These are phyloP conservation scores for Aurelia coerulea DNA, from an alignment of 30 jellyfish, hydroid and myxozoan species.

Conservation along the genomic window DNA sequence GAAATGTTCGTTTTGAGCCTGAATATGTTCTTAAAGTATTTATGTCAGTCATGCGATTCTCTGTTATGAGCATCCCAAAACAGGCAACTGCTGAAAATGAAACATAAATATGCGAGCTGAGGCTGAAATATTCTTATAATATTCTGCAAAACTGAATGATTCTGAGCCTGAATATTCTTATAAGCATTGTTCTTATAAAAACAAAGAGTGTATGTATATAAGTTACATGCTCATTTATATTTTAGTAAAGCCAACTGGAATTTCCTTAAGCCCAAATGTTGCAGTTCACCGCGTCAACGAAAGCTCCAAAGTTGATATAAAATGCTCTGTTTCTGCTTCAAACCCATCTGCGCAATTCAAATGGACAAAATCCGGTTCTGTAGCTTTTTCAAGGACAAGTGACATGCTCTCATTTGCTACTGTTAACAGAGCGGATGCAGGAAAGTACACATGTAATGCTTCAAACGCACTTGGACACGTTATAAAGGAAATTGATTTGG, in stretches of 20 bases:
- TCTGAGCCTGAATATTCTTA: too few species aligned
- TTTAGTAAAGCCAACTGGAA: slow-evolving; percentile 33
- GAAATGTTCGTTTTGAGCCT: too few species aligned
- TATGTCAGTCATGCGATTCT: too few species aligned
- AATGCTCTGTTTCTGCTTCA: slow-evolving; percentile 23
- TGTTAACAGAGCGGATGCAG: slow-evolving; percentile 2
- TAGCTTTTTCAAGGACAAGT: neutral
- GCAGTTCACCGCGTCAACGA: slow-evolving; percentile 35
- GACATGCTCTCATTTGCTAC: neutral
- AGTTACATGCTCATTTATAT: neutral
- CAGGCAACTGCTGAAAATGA: too few species aligned
- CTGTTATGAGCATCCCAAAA: too few species aligned
- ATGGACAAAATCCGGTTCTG: neutral
- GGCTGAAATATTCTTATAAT: too few species aligned
- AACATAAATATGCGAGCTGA: too few species aligned
- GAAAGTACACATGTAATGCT: slow-evolving; percentile 10
- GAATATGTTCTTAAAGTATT: too few species aligned
- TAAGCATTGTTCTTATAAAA: too few species aligned
- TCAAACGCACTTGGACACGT: neutral
- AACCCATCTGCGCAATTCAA: slow-evolving; percentile 43
- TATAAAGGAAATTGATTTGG: neutral
- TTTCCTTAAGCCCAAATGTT: neutral
- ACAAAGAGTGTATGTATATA: too few species aligned
- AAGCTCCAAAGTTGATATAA: slow-evolving; percentile 6
- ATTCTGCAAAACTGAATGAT: too few species aligned